phyloP scores from a whole-genome alignment of 2,888 invertebrate species.

The Leptura quadrifasciata region DNA sequence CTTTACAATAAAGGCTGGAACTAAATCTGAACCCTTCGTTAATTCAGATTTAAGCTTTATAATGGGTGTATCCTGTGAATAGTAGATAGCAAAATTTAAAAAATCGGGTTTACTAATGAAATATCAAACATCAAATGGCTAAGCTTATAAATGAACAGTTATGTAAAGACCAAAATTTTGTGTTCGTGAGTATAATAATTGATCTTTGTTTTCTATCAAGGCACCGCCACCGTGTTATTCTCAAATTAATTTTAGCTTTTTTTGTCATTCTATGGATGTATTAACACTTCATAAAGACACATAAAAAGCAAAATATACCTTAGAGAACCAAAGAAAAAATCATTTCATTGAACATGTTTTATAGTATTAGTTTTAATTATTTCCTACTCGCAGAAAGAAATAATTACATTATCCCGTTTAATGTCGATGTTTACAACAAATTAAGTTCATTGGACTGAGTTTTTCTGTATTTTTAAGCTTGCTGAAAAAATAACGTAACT shows the following conservation, averaged over 20 bases:
- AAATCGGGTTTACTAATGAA: no score
- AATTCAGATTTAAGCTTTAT: no score
- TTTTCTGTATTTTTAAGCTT: slow-evolving; percentile 21
- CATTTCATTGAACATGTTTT: not conserved
- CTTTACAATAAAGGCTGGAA: no score
- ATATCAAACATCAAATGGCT: no score
- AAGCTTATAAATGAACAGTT: no score
- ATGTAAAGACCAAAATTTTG: no score
- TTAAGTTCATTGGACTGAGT: slow-evolving; percentile 34
- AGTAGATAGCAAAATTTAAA: no score
- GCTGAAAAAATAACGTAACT: slow-evolving; percentile 25
- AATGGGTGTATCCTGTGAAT: no score
- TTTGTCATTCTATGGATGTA: not conserved
- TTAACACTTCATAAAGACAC: not conserved
- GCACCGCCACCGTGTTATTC: not conserved
- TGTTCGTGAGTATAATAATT: not conserved
- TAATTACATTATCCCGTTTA: slow-evolving; percentile 41
- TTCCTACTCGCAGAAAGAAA: slow-evolving; percentile 38
- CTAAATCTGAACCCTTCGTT: no score
- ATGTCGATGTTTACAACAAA: slow-evolving; percentile 44
- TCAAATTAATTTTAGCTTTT: not conserved
- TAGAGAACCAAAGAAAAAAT: not conserved
- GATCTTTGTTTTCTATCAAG: not conserved
- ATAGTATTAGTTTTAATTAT: slow-evolving; percentile 10
- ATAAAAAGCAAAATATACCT: not conserved